phyloP scores from a whole-genome alignment of 2,888 invertebrate species.

The Mactromeris polynyma region DNA sequence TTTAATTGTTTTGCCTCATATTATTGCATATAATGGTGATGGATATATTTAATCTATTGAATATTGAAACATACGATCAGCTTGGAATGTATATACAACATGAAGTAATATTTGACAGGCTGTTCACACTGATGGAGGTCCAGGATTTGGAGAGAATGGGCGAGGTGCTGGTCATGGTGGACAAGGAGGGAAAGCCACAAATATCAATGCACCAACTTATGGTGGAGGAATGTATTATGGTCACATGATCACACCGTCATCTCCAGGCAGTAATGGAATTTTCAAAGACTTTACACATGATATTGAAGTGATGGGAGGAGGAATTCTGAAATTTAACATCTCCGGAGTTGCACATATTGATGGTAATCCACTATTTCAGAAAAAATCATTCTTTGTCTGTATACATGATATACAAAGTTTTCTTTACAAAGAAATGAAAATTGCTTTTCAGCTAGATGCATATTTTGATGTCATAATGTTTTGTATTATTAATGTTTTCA shows the following conservation, averaged over 20 bases:
- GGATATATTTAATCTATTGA: neutral
- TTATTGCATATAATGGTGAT: neutral
- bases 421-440: too few species aligned
- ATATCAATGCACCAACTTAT: neutral
- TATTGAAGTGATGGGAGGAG: slow-evolving; percentile 67
- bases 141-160: slow-evolving; percentile 70
- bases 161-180: slow-evolving; percentile 80
- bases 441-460: too few species aligned
- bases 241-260: slow-evolving; percentile 61
- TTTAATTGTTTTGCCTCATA: neutral
- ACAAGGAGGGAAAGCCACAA: slow-evolving; percentile 70
- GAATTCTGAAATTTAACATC: slow-evolving; percentile 72
- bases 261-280: slow-evolving; percentile 71
- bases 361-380: slow-evolving; percentile 59
- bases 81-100: neutral
- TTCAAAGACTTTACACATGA: slow-evolving; percentile 40
- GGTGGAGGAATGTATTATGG: slow-evolving; percentile 75
- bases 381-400: too few species aligned
- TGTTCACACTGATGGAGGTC: slow-evolving; percentile 57
- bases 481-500: too few species aligned
- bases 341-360: slow-evolving; percentile 66
- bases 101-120: slow-evolving; percentile 50
- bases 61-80: too few species aligned
- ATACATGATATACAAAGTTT: too few species aligned
- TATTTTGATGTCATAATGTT: too few species aligned